Conservation (phyloP, 1,140 invertebrate species). For the Scylla paramamosain region DNA sequence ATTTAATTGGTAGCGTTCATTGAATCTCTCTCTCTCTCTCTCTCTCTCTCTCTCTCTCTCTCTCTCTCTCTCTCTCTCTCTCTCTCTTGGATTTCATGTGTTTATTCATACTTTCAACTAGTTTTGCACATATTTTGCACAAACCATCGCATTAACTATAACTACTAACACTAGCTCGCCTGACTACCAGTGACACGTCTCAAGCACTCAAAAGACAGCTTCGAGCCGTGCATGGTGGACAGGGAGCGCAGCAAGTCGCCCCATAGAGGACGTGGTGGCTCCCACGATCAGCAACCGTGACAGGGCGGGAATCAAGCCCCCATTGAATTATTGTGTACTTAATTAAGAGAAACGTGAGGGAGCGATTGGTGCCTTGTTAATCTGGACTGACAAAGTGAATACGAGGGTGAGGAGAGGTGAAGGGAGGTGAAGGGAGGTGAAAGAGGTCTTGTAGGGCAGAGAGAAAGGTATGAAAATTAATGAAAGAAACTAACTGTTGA, state of each 20-base stretch:
- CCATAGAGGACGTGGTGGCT: neutral
- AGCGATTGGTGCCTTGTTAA: neutral
- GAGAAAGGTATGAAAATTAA: no score
- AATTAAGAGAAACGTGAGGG: neutral
- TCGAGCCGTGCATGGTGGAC: neutral
- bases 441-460: neutral
- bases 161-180: no score
- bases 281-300: neutral
- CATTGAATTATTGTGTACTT: neutral
- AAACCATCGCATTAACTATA: no score
- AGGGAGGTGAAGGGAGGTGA: neutral
- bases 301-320: neutral
- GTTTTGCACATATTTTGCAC: no score
- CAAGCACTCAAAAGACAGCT: neutral
- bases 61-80: no score
- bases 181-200: neutral
- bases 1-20: no score
- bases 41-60: no score
- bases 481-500: no score
- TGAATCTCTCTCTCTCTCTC: no score
- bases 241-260: no score
- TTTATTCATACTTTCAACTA: no score
- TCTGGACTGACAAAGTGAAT: neutral
- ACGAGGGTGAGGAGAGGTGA: neutral
- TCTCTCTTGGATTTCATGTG: no score